Conservation (phyloP, 2,113 vertebrate species). For the Siphamia tubifer region DNA sequence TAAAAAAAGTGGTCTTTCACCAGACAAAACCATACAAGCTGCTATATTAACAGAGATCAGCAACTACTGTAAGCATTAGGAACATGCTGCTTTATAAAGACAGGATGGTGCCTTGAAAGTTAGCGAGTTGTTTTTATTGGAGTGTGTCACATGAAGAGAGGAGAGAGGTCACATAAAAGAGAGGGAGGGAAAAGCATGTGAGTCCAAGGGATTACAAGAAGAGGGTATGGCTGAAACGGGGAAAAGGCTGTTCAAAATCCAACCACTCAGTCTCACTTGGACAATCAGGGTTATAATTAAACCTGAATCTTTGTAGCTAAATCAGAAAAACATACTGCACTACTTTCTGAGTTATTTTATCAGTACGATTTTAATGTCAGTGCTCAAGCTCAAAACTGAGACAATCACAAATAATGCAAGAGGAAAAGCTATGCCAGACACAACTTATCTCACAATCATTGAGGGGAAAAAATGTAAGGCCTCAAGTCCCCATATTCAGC, state of each 20-base stretch:
- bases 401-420: neutral
- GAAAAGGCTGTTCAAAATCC: neutral
- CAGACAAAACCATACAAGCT: neutral
- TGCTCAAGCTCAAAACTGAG: too few relatives aligned
- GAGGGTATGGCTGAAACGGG: neutral
- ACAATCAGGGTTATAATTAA: slow-evolving; percentile 3
- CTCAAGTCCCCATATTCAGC: neutral
- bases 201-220: slow-evolving; percentile 5
- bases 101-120: slow-evolving; percentile 12
- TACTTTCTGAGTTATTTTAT: neutral
- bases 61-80: neutral
- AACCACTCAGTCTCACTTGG: neutral
- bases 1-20: neutral
- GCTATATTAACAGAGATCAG: neutral
- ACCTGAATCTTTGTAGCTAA: neutral
- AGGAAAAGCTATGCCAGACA: neutral
- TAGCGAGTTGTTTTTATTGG: slow-evolving; percentile 39
- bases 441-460: neutral
- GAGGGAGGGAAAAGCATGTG: slow-evolving; percentile 7
- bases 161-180: slow-evolving; percentile 15
- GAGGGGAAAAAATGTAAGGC: neutral
- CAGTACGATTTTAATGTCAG: too few relatives aligned
- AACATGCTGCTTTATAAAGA: neutral
- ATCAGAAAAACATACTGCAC: neutral
- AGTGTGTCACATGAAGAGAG: slow-evolving; percentile 36